Evolutionary conservation across 1,140 invertebrate genomes (phyloP).

Genomic region (Drosophila repleta): DNA sequence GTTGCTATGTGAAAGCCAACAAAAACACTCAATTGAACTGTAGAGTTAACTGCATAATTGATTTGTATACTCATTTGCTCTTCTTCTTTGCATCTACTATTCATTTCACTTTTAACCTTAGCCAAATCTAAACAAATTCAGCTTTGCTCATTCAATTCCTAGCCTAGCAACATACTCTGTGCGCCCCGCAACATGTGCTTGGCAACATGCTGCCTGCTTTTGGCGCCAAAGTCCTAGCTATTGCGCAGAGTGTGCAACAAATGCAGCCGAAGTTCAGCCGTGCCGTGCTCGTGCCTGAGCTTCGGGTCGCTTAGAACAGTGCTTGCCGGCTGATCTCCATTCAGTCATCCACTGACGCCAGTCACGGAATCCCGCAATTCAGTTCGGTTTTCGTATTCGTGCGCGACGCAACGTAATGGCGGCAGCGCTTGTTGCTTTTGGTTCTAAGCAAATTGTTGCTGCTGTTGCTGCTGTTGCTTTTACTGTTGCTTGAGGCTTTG

Average conservation of each 20-base stretch:
- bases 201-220: slow-evolving; percentile 58
- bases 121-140: not conserved
- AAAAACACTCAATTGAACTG: too few species aligned
- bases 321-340: slow-evolving; percentile 66
- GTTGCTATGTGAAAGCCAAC: too few species aligned
- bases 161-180: slow-evolving; percentile 7
- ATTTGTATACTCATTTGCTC: not conserved
- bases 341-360: slow-evolving; percentile 29
- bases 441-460: slow-evolving; percentile 14
- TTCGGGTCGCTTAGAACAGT: slow-evolving; percentile 37
- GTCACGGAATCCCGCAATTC: slow-evolving; percentile 43
- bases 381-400: slow-evolving; percentile 67
- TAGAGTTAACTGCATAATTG: too few species aligned
- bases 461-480: slow-evolving; percentile 1
- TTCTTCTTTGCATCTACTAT: not conserved
- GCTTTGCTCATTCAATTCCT: not conserved
- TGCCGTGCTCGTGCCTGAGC: slow-evolving; percentile 34
- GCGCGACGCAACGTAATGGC: slow-evolving; percentile 51
- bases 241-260: slow-evolving; percentile 49
- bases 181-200: not conserved
- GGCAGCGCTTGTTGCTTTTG: slow-evolving; percentile 3
- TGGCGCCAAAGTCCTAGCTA: slow-evolving; percentile 65
- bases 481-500: slow-evolving; percentile 5
- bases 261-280: slow-evolving; percentile 23
- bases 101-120: not conserved